Evolutionary conservation across 2,797 vertebrate genomes (phyloP).

Genomic region (Taenioides sp.): DNA sequence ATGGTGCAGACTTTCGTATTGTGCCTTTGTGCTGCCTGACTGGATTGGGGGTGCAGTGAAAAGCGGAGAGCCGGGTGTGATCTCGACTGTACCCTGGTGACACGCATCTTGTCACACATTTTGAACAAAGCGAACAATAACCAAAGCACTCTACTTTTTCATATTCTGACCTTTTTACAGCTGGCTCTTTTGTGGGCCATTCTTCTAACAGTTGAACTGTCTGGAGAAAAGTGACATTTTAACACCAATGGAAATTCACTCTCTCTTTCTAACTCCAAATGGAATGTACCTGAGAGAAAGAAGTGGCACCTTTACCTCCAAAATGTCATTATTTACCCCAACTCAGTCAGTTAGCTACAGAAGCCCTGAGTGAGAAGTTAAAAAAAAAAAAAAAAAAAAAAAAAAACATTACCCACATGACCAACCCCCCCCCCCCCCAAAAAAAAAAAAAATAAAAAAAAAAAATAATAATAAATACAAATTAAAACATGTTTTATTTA

Average conservation of each 20-base stretch:
- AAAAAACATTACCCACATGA: no score
- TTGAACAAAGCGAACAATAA: not conserved
- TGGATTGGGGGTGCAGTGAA: not conserved
- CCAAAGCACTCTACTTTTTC: not conserved
- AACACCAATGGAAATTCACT: not conserved
- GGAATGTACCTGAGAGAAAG: not conserved
- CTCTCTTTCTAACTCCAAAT: not conserved
- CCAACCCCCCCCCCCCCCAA: no score
- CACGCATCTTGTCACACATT: not conserved
- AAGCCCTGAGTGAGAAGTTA: no score
- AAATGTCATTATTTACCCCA: not conserved
- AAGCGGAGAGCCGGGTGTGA: not conserved
- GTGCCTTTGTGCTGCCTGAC: not conserved
- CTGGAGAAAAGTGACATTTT: not conserved
- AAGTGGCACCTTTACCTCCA: not conserved
- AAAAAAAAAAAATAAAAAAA: no score
- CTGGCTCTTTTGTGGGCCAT: not conserved
- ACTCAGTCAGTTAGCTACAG: no score
- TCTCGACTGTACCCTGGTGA: not conserved
- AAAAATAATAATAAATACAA: no score
- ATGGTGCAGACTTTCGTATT: no score
- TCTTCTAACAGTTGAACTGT: not conserved
- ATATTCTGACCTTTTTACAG: not conserved
- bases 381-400: no score
- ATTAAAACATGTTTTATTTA: no score